Percentiles rank a stretch among this genome's conserved stretches.
These are phyloP conservation scores for Elmis aenea DNA, from an alignment of 2,888 invertebrate species.

Conservation along the genomic window DNA sequence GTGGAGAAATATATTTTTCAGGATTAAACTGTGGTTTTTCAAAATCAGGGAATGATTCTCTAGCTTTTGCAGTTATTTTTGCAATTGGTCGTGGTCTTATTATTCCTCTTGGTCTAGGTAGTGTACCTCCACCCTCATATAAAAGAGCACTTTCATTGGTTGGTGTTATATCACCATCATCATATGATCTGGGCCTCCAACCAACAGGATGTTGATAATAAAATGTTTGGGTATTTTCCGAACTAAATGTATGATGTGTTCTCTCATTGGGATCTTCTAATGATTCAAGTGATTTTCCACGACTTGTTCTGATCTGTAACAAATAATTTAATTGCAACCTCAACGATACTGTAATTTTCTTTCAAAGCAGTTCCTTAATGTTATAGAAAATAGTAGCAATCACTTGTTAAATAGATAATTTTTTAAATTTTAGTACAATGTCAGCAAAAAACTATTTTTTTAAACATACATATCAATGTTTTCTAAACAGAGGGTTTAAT, in stretches of 20 bases:
- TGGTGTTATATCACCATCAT: conserved; percentile 86
- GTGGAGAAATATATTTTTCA: conserved; percentile 42
- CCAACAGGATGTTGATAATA: conserved; percentile 48
- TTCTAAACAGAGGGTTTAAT: no score
- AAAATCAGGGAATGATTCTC: conserved; percentile 46
- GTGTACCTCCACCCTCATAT: conserved; percentile 73
- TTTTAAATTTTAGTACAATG: no score
- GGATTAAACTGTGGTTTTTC: conserved; percentile 46
- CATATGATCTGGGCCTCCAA: conserved; percentile 63
- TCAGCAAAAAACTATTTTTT: no score
- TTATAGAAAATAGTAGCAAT: no score
- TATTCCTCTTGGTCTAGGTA: conserved; percentile 78
- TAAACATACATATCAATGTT: no score
- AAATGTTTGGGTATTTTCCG: conserved; percentile 58
- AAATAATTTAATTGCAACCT: no score
- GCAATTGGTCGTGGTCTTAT: conserved; percentile 78
- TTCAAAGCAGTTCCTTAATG: no score
- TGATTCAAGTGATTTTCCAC: conserved; percentile 82
- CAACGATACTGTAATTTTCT: no score
- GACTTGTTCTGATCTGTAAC: conserved; percentile 70
- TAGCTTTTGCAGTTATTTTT: conserved; percentile 61
- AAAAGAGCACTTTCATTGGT: conserved; percentile 66
- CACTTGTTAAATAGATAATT: no score
- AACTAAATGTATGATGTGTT: conserved; percentile 55
- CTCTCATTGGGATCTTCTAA: conserved; percentile 73